These are phyloP conservation scores for Sarcophilus harrisii DNA, from an alignment of 2,797 vertebrate genomes.

Conservation along the genomic window DNA sequence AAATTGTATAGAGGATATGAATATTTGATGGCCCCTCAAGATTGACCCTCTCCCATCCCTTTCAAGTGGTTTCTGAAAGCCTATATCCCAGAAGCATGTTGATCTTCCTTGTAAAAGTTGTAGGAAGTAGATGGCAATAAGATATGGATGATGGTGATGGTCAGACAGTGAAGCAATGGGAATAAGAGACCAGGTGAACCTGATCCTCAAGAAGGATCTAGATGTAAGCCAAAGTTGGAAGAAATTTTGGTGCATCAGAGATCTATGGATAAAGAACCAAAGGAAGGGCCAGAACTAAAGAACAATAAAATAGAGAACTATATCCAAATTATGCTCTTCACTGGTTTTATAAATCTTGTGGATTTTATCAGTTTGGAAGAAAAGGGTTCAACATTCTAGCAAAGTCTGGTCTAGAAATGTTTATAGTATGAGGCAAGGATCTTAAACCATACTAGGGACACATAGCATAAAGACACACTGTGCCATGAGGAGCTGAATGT, in stretches of 20 bases:
- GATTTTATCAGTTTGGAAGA: not conserved
- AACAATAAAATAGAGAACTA: not conserved
- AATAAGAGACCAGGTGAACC: not conserved
- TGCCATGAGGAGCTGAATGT: not conserved
- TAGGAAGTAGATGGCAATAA: not conserved
- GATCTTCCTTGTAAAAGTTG: not conserved
- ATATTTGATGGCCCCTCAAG: not conserved
- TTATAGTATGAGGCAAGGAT: not conserved
- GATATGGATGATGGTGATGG: not conserved
- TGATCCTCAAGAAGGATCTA: not conserved
- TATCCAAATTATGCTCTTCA: not conserved
- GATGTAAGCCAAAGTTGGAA: not conserved
- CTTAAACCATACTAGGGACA: not conserved
- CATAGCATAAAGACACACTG: not conserved
- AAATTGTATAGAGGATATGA: not conserved
- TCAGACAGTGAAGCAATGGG: not conserved
- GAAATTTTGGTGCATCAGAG: not conserved
- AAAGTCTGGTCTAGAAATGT: not conserved
- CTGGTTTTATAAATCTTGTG: not conserved
- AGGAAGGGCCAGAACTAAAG: not conserved
- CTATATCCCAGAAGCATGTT: not conserved
- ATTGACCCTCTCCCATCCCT: not conserved
- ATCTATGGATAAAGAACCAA: not conserved
- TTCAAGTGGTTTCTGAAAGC: no score
- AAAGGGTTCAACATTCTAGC: not conserved